Conservation (phyloP, 2,888 invertebrate species). For the Rhagophthalmus giganteus region DNA sequence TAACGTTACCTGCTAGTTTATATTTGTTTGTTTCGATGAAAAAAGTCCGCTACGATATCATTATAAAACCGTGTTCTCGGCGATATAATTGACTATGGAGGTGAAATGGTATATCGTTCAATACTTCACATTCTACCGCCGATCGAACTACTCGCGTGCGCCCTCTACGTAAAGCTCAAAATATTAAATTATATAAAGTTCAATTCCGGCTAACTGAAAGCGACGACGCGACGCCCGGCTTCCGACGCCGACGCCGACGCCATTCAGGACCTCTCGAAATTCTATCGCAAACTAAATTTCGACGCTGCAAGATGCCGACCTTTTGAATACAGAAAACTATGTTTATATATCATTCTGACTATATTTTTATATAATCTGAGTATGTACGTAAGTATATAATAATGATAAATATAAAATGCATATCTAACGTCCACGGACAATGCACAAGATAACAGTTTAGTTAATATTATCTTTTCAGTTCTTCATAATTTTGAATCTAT, state of each 20-base stretch:
- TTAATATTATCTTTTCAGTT: no score
- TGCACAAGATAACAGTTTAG: no score
- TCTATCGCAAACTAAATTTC: neutral
- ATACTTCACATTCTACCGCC: conserved; percentile 43
- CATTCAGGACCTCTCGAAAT: conserved; percentile 9
- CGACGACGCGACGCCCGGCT: neutral
- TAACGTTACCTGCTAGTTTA: no score
- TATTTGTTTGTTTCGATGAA: no score
- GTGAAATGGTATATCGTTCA: conserved; percentile 51
- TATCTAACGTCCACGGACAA: no score
- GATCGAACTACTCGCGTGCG: conserved; percentile 38
- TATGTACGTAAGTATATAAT: no score
- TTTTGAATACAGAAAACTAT: neutral
- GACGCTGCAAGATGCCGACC: neutral
- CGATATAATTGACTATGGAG: conserved; percentile 48
- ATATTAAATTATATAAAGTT: conserved; percentile 19
- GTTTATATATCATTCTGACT: no score
- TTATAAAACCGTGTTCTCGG: conserved; percentile 33
- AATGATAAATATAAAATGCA: no score
- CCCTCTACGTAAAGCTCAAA: conserved; percentile 29
- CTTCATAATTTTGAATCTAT: neutral
- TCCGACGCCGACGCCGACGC: conserved; percentile 4
- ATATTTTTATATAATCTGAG: no score
- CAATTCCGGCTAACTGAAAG: neutral
- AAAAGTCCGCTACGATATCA: conserved; percentile 26